Base-by-base conservation (phyloP, 2,113 vertebrate species). In the Rhynchomys soricoides region DNA sequence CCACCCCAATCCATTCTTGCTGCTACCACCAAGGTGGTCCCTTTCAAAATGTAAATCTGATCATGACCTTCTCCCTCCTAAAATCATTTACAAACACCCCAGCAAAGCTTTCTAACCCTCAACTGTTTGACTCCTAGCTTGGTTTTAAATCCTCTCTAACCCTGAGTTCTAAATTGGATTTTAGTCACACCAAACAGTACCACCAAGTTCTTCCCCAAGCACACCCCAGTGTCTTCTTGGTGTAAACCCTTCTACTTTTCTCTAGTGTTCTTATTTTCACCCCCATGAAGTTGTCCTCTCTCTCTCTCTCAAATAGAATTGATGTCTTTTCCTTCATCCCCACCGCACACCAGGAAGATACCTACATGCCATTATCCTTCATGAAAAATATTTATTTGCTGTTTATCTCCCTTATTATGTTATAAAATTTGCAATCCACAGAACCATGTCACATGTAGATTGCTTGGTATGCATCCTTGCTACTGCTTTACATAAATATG, bases 301-400 rank as follows among this genome's bases (percentile, higher is more conserved):
- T 48, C 75, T 48, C 29, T 11, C 31, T 64, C 59, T 26, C 92
- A 71, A 55, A 40, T 48, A 91, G n/a, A 95, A 64, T 24, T n/a
- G 12, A 40, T 70, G 59, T 89, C 48, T 85, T 83, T 43, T 92
- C 52, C 52, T 85, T 88, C 1, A 21, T 85, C 45, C 79, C 22
- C 19, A 71, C 24, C 71, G 50, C 59, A 78, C 40, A 73, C 3
- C 57, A 40, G 31, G 21, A 37, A 79, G 82, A 62, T 31, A n/a
- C 79, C 43, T 85, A 19, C 34, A 66, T 0, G 91, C 50, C 26
- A 52, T 74, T 90, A 75, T 91, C 40, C 50, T 82, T 5, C 68
- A 57, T n/a, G 59, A 93, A 96, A 86, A 57, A 21, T 74, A 95
- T 91, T 68, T 86, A n/a, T 90, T 62, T 96, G 55, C 68, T 94